Conservation (phyloP, 2,797 vertebrate species). For the Oophaga sylvatica region DNA sequence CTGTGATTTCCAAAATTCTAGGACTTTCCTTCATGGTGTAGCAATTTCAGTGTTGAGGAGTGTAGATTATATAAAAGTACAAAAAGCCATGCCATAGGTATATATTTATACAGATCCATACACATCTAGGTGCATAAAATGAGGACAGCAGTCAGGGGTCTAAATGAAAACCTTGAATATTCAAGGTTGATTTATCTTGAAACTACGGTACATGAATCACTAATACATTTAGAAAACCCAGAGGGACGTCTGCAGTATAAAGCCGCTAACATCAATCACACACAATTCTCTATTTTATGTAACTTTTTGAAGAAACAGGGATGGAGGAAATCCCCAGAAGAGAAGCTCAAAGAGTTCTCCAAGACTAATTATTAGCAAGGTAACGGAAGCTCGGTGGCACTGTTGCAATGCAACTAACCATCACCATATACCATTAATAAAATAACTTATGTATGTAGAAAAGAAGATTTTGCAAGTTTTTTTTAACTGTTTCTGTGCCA, state of each 20-base stretch:
- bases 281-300: not conserved
- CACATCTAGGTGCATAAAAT: not conserved
- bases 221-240: constrained; percentile 25
- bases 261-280: constrained; percentile 2
- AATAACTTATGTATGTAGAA: no score
- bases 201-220: not conserved
- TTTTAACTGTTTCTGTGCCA: no score
- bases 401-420: not conserved
- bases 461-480: no score
- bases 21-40: no score
- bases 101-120: not conserved
- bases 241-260: constrained; percentile 14
- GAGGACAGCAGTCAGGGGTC: not conserved
- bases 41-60: no score
- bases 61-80: no score
- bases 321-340: constrained; percentile 13
- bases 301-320: not conserved
- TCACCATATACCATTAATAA: no score
- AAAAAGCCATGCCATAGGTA: not conserved
- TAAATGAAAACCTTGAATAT: not conserved
- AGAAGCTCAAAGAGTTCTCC: not conserved
- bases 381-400: not conserved
- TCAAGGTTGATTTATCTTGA: constrained; percentile 1
- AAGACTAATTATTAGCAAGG: not conserved
- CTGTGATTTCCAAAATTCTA: no score